Percentiles rank a stretch among this genome's conserved stretches.
Conservation (phyloP, 2,888 invertebrate genomes). For the Eristalinus sepulchralis region DNA sequence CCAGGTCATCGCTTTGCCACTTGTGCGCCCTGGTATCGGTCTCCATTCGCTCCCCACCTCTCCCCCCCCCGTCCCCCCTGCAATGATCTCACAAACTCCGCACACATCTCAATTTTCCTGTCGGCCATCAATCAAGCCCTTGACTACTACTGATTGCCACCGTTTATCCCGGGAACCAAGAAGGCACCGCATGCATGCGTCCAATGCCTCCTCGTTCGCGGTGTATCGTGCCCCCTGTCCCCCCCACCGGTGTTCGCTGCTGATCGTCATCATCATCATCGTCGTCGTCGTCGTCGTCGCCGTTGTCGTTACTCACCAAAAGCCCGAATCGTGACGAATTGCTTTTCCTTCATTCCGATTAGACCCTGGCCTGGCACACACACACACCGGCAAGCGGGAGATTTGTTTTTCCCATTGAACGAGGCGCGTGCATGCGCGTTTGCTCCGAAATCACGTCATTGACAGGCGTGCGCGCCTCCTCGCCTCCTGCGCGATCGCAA, state of each 20-base stretch:
- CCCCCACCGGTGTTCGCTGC: neutral
- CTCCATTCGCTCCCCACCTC: neutral
- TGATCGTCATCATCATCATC: too few relatives aligned
- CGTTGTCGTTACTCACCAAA: slow-evolving; percentile 44
- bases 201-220: neutral
- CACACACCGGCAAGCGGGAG: neutral
- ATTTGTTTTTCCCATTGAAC: neutral
- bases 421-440: neutral
- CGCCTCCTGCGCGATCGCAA: slow-evolving; percentile 24
- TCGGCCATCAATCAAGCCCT: slow-evolving; percentile 72
- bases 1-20: neutral
- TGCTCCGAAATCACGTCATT: slow-evolving; percentile 53
- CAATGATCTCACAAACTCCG: slow-evolving; percentile 58
- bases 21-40: neutral
- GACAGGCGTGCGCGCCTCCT: slow-evolving; percentile 48
- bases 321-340: slow-evolving; percentile 66
- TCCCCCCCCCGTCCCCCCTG: neutral
- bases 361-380: slow-evolving; percentile 11
- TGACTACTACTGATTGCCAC: slow-evolving; percentile 70
- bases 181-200: neutral
- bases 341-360: slow-evolving; percentile 51
- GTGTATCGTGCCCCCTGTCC: neutral
- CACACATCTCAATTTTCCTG: slow-evolving; percentile 73
- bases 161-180: slow-evolving; percentile 47
- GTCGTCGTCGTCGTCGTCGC: slow-evolving; percentile 6